A percentile compares a stretch with the other conserved stretches of the same genome.
These are phyloP conservation scores for Brachypodius melanocephalos DNA, from an alignment of 2,113 vertebrate species.

Conservation along the genomic window DNA sequence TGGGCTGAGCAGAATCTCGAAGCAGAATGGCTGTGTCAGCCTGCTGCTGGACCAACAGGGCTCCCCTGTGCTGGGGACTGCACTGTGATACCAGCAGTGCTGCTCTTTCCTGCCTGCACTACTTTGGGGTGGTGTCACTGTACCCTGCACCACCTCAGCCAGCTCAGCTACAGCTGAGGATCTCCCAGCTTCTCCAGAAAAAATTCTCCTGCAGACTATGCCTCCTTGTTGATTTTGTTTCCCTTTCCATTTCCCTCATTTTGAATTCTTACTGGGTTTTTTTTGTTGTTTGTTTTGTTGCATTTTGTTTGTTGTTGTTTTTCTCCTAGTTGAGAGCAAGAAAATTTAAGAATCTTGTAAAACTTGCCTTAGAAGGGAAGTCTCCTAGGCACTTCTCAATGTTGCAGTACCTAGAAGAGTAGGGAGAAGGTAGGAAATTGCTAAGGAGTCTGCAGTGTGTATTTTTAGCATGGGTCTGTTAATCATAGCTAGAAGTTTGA, in stretches of 20 bases:
- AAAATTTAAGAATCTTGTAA: not conserved
- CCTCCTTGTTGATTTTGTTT: not conserved
- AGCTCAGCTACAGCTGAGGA: not conserved
- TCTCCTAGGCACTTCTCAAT: not conserved
- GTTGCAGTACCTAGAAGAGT: not conserved
- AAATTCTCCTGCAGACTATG: not conserved
- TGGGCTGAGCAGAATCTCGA: not conserved
- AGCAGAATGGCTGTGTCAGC: not conserved
- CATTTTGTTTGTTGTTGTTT: not conserved
- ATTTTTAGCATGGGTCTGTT: not conserved
- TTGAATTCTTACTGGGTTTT: not conserved
- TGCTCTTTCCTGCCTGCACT: not conserved
- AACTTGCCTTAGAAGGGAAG: not conserved
- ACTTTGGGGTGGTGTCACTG: not conserved
- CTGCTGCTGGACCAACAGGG: not conserved
- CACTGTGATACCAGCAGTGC: not conserved
- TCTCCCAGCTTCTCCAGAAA: not conserved
- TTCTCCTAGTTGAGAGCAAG: not conserved
- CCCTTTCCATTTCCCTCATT: not conserved
- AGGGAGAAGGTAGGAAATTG: not conserved
- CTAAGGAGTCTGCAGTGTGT: not conserved
- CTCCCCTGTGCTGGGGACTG: not conserved
- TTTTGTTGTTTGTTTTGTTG: not conserved
- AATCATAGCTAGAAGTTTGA: not conserved
- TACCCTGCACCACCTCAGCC: accelerated